Evolutionary conservation across 2,113 vertebrate genomes (phyloP).

Genomic region (Sander lucioperca): DNA sequence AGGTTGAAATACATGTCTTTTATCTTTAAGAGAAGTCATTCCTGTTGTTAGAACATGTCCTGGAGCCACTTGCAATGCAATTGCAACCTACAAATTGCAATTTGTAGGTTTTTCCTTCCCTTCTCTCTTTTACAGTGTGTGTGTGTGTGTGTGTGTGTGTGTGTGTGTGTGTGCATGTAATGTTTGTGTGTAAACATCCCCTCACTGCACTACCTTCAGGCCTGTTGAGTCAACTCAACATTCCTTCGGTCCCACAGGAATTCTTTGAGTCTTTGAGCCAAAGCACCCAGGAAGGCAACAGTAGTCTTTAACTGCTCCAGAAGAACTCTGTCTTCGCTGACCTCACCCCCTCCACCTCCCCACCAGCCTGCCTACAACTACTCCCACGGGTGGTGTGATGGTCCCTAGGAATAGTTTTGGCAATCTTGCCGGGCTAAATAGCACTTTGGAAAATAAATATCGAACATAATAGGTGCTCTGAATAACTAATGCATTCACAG

Average conservation of each 20-base stretch:
- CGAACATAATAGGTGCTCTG: not conserved
- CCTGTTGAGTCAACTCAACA: constrained; percentile 42
- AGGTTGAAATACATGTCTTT: not conserved
- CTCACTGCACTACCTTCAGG: constrained; percentile 14
- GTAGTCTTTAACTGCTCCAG: constrained; percentile 17
- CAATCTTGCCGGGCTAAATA: not conserved
- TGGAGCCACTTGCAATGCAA: not conserved
- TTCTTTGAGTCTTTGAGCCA: constrained; percentile 25
- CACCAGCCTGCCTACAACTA: not conserved
- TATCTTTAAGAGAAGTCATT: not conserved
- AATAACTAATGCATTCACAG: not conserved
- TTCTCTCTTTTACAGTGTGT: not conserved
- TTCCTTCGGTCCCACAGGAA: constrained; percentile 57
- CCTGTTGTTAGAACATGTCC: not conserved
- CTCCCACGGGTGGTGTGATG: not conserved
- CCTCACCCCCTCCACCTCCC: not conserved
- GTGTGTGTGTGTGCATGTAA: constrained; percentile 19
- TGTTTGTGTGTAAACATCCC: constrained; percentile 37
- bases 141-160: not conserved
- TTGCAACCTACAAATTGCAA: too few relatives aligned
- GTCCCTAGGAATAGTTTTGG: constrained; percentile 29
- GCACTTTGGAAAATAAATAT: not conserved
- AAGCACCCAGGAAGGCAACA: constrained; percentile 26
- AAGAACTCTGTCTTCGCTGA: not conserved
- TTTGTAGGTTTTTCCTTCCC: not conserved